These are phyloP conservation scores for Pagrus major DNA, from an alignment of 2,113 vertebrate species.

Conservation along the genomic window DNA sequence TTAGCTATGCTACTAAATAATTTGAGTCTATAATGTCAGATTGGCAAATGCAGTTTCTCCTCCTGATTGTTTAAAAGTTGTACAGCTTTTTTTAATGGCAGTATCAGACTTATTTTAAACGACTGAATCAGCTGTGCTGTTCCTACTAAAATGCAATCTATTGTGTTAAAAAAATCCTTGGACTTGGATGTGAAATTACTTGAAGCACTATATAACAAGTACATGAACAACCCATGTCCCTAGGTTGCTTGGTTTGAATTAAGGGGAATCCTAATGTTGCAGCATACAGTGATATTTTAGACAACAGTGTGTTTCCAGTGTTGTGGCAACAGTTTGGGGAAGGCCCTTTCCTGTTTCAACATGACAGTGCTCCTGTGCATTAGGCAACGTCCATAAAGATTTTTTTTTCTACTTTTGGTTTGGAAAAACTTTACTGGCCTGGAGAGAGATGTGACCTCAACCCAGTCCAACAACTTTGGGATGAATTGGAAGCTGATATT, in stretches of 20 bases:
- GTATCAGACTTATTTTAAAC: background rate
- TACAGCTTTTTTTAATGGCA: background rate
- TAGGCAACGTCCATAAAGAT: conserved; percentile 13
- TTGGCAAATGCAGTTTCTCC: background rate
- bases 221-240: background rate
- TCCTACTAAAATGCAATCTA: background rate
- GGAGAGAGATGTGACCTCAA: conserved; percentile 7
- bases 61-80: background rate
- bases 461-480: background rate
- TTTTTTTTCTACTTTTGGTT: conserved; percentile 18
- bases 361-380: background rate
- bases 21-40: background rate
- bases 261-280: conserved; percentile 2
- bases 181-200: background rate
- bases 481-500: background rate
- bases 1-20: background rate
- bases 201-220: background rate
- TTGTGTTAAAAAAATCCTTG: background rate
- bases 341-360: background rate
- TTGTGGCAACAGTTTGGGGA: conserved; percentile 23
- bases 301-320: background rate
- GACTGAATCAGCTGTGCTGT: background rate
- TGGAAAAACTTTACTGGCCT: background rate
- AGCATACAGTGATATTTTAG: conserved; percentile 1
- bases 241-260: background rate